Conservation (phyloP, 2,888 invertebrate genomes). For the Orthosia gracilis region DNA sequence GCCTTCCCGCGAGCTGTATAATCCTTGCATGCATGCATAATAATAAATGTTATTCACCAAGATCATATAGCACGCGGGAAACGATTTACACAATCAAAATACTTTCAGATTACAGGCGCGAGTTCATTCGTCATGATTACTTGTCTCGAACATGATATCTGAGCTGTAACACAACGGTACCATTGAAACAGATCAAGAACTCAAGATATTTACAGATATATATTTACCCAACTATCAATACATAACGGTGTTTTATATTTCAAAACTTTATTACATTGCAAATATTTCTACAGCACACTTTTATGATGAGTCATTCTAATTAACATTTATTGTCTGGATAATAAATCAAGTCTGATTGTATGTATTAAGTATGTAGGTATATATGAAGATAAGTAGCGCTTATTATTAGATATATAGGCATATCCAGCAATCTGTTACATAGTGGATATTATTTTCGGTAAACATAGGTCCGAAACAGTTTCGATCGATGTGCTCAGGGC, state of each 20-base stretch:
- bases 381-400: conserved; percentile 20
- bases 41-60: conserved; percentile 81
- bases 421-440: conserved; percentile 57
- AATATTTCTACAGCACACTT: conserved; percentile 34
- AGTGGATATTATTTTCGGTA: conserved; percentile 80
- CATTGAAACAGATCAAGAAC: conserved; percentile 51
- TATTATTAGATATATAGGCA: conserved; percentile 54
- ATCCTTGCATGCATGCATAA: conserved; percentile 83
- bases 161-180: conserved; percentile 55
- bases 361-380: conserved; percentile 2
- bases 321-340: conserved; percentile 35
- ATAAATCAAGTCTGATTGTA: conserved; percentile 29
- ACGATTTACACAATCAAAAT: conserved; percentile 63
- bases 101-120: conserved; percentile 40
- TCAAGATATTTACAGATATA: conserved; percentile 51
- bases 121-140: conserved; percentile 55
- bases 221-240: conserved; percentile 51
- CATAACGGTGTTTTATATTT: conserved; percentile 53
- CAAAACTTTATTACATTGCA: conserved; percentile 38
- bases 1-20: conserved; percentile 81
- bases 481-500: conserved; percentile 81
- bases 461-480: conserved; percentile 83
- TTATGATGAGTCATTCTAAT: conserved; percentile 49
- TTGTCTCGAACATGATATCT: conserved; percentile 48
- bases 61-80: conserved; percentile 84